These are phyloP conservation scores for Pseudochaenichthys georgianus DNA, from an alignment of 2,797 vertebrate species.

Conservation along the genomic window DNA sequence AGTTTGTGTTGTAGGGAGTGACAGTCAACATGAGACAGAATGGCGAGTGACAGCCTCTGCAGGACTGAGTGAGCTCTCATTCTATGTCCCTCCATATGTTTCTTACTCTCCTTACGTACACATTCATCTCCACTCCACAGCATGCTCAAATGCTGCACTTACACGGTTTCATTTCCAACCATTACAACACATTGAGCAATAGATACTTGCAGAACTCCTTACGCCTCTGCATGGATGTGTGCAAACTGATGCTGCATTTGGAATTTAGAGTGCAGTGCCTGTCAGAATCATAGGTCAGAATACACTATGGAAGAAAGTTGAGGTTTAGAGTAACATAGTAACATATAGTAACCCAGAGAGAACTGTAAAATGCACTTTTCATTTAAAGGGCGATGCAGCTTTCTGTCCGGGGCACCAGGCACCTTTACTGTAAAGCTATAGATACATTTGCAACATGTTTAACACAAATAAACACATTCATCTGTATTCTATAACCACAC, in stretches of 20 bases:
- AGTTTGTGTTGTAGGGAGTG: not conserved
- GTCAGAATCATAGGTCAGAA: too few relatives aligned
- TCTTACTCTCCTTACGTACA: constrained; percentile 8
- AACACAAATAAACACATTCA: too few relatives aligned
- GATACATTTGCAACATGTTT: too few relatives aligned
- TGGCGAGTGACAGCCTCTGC: constrained; percentile 39
- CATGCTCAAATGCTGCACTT: constrained; percentile 3
- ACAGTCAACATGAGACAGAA: constrained; percentile 44
- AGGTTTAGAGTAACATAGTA: too few relatives aligned
- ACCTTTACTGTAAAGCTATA: too few relatives aligned
- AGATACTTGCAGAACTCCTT: not conserved
- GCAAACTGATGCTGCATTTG: not conserved
- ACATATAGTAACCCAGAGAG: too few relatives aligned
- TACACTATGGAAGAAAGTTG: not conserved
- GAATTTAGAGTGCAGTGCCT: not conserved
- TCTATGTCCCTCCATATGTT: not conserved
- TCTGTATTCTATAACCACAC: too few relatives aligned
- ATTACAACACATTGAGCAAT: not conserved
- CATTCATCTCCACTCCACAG: not conserved
- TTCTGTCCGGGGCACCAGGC: too few relatives aligned
- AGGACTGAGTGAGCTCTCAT: constrained; percentile 35
- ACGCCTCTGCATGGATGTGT: not conserved
- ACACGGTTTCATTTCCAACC: not conserved
- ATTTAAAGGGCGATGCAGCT: too few relatives aligned
- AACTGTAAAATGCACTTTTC: too few relatives aligned